These are phyloP conservation scores for Poecilia velifera DNA, from an alignment of 2,797 vertebrate genomes.

Conservation along the genomic window DNA sequence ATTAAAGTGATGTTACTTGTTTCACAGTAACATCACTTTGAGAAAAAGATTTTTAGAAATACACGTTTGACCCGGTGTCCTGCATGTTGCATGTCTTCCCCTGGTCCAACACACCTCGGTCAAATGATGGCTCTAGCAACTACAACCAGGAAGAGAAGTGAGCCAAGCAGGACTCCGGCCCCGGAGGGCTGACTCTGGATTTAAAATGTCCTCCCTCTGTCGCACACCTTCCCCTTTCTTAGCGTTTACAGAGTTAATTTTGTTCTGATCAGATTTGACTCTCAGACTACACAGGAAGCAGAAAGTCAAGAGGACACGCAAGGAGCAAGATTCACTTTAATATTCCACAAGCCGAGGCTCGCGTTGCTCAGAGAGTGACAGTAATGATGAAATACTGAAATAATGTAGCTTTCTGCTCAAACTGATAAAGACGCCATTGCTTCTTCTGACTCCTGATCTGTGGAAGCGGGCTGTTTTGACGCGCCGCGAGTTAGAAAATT, in stretches of 20 bases:
- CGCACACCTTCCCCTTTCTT: neutral
- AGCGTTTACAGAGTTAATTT: neutral
- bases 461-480: slow-evolving; percentile 44
- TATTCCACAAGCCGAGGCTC: slow-evolving; percentile 47
- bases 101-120: no score
- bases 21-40: no score
- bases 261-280: slow-evolving; percentile 16
- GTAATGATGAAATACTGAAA: slow-evolving; percentile 59
- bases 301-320: slow-evolving; percentile 28
- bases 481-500: slow-evolving; percentile 37
- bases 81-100: no score
- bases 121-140: no score
- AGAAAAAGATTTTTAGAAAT: no score
- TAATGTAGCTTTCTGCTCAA: slow-evolving; percentile 55
- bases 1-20: no score
- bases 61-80: no score
- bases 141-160: no score
- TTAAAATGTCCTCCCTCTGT: neutral
- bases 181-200: neutral
- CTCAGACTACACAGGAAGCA: slow-evolving; percentile 26
- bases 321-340: slow-evolving; percentile 38
- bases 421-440: slow-evolving; percentile 57
- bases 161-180: no score
- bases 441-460: slow-evolving; percentile 50
- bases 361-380: slow-evolving; percentile 49